Conservation (phyloP, 1,140 invertebrate genomes). For the Samia ricini region DNA sequence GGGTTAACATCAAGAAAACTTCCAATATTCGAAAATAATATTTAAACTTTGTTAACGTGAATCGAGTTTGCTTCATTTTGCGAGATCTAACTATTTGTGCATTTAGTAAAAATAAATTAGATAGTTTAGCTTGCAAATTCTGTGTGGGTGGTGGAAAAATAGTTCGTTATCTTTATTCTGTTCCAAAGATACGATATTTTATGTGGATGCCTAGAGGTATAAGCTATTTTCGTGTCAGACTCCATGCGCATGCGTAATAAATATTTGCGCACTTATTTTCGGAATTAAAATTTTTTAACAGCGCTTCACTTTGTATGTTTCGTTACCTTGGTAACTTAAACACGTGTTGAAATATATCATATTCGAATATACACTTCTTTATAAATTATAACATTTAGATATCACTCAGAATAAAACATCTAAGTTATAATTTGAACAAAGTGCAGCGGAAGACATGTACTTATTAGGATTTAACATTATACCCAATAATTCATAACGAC, state of each 20-base stretch:
- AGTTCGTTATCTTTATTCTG: conserved; percentile 36
- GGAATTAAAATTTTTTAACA: conserved; percentile 21
- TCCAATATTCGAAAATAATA: too few species aligned
- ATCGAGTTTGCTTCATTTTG: not conserved
- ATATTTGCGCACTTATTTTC: conserved; percentile 42
- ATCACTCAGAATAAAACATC: not conserved
- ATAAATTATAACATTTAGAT: not conserved
- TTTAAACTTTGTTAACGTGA: not conserved
- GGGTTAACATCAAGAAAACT: too few species aligned
- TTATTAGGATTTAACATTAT: too few species aligned
- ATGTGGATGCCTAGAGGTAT: conserved; percentile 40
- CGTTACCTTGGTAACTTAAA: not conserved
- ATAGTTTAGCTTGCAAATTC: conserved; percentile 15
- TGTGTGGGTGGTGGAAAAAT: conserved; percentile 52
- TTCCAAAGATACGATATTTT: conserved; percentile 49
- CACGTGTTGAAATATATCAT: not conserved
- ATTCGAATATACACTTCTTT: not conserved
- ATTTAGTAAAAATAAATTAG: conserved; percentile 9
- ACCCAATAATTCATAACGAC: too few species aligned
- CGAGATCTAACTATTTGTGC: not conserved
- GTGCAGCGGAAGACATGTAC: not conserved
- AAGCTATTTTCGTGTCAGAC: conserved; percentile 43
- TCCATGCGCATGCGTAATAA: conserved; percentile 38
- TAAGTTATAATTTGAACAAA: not conserved
- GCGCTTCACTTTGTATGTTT: not conserved